phyloP scores from a whole-genome alignment of 2,113 vertebrate species.

The Oncorhynchus gorbuscha region DNA sequence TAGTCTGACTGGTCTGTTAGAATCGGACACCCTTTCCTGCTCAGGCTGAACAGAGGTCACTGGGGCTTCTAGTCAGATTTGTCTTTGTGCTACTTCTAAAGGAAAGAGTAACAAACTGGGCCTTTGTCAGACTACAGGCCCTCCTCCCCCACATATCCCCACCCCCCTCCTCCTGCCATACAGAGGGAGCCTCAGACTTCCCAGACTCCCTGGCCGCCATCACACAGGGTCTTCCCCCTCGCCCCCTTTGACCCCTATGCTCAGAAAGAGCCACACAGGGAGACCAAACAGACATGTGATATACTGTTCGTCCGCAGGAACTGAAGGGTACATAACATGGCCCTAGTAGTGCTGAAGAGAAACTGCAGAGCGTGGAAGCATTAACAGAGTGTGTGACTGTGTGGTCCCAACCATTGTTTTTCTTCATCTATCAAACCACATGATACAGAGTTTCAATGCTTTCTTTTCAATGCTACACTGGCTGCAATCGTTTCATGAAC shows the following conservation, averaged over 20 bases:
- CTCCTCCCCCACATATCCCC: background rate
- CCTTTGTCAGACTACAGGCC: constrained; percentile 14
- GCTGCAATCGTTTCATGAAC: too few relatives aligned
- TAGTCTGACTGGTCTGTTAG: background rate
- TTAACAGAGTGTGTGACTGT: background rate
- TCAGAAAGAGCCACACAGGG: constrained; percentile 14
- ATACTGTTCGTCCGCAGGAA: background rate
- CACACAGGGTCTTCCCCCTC: constrained; percentile 6
- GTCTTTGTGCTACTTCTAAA: background rate
- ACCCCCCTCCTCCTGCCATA: background rate
- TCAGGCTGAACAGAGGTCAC: background rate
- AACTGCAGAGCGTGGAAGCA: background rate
- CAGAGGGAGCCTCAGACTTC: background rate
- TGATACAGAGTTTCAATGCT: too few relatives aligned
- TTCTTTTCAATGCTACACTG: too few relatives aligned
- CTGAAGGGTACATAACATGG: background rate
- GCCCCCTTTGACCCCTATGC: constrained; percentile 22
- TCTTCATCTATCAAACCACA: background rate
- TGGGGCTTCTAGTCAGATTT: background rate
- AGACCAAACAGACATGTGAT: constrained; percentile 13
- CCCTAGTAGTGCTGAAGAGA: background rate
- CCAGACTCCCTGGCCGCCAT: constrained; percentile 12
- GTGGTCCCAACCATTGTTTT: background rate
- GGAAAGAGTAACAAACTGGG: constrained; percentile 16
- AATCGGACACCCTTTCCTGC: background rate